Conservation (phyloP, 2,113 vertebrate species). For the Synodontis membranacea region DNA sequence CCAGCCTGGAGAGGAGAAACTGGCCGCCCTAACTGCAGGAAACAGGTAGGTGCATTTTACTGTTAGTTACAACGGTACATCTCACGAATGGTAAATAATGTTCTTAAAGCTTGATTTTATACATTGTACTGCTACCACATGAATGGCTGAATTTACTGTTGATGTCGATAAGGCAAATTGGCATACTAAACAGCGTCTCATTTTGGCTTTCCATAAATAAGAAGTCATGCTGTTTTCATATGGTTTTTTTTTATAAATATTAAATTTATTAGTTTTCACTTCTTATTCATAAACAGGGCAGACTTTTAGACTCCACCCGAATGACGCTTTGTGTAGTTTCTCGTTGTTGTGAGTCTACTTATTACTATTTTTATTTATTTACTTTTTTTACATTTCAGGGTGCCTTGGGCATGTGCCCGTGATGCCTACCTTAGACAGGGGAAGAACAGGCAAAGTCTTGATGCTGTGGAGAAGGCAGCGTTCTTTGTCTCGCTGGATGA, state of each 20-base stretch:
- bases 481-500: slow-evolving; percentile 93
- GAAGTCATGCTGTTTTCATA: neutral
- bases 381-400: slow-evolving; percentile 69
- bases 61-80: neutral
- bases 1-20: slow-evolving; percentile 81
- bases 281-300: neutral
- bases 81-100: neutral
- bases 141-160: neutral
- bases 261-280: neutral
- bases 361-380: too few species aligned
- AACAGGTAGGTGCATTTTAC: slow-evolving; percentile 75
- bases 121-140: neutral
- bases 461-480: slow-evolving; percentile 90
- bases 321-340: too few species aligned
- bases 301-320: neutral
- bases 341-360: neutral
- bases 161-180: neutral
- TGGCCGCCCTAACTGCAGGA: slow-evolving; percentile 91
- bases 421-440: slow-evolving; percentile 82
- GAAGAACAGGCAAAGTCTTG: slow-evolving; percentile 88
- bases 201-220: neutral
- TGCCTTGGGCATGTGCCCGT: slow-evolving; percentile 92
- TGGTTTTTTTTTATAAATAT: neutral
- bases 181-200: neutral
- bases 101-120: neutral